phyloP scores from a whole-genome alignment of 2,888 invertebrate species.

The Andrena praecox region DNA sequence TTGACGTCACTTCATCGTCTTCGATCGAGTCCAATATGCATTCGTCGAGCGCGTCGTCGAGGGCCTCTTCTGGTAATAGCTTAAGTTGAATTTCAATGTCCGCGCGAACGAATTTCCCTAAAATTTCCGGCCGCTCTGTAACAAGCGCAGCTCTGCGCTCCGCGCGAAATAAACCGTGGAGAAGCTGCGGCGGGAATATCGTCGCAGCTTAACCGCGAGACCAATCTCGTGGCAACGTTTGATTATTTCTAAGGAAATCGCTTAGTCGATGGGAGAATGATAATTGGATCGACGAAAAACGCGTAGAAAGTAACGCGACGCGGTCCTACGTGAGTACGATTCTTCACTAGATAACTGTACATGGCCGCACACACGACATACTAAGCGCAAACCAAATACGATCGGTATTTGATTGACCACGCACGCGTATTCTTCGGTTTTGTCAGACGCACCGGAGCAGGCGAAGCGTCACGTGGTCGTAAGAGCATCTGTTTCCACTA shows the following conservation, averaged over 20 bases:
- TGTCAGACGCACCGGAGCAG: constrained; percentile 3
- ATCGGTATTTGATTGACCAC: constrained; percentile 72
- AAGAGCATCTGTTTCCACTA: constrained; percentile 5
- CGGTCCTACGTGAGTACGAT: constrained; percentile 44
- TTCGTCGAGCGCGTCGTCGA: constrained; percentile 24
- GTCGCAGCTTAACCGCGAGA: neutral
- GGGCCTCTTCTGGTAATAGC: constrained; percentile 19
- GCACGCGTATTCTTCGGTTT: constrained; percentile 37
- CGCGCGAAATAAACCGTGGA: neutral
- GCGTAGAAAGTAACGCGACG: constrained; percentile 41
- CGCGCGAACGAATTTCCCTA: neutral
- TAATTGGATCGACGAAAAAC: constrained; percentile 37
- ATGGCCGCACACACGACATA: constrained; percentile 72
- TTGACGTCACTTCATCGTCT: constrained; percentile 45
- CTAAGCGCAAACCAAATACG: constrained; percentile 77
- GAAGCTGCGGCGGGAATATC: too few relatives aligned
- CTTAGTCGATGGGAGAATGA: neutral
- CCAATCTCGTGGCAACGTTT: neutral
- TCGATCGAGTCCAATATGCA: constrained; percentile 47
- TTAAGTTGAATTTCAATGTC: constrained; percentile 7
- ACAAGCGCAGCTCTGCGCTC: neutral
- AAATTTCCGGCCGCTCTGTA: neutral
- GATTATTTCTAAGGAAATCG: neutral
- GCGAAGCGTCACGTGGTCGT: constrained; percentile 3
- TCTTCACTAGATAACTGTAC: constrained; percentile 74